Conservation (phyloP, 2,888 invertebrate genomes). For the Caenorhabditis sp. region DNA sequence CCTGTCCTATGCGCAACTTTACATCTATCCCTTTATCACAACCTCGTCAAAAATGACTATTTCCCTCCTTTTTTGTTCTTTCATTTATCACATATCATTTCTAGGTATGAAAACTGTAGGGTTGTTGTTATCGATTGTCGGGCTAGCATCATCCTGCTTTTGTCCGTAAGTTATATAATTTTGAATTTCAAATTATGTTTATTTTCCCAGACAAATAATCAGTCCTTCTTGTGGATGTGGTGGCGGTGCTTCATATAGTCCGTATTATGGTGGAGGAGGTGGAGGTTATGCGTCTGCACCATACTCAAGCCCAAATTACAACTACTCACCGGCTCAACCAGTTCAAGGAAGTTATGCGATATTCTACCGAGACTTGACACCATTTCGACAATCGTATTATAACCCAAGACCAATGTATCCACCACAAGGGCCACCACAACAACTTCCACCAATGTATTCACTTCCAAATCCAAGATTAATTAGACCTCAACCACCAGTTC, state of each 20-base stretch:
- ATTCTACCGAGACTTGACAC: conserved; percentile 39
- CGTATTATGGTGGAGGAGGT: conserved; percentile 21
- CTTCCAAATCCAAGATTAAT: conserved; percentile 32
- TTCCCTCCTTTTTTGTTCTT: background rate
- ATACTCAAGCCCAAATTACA: background rate
- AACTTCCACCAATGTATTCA: conserved; percentile 32
- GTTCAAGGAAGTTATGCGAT: conserved; percentile 16
- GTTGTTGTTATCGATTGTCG: background rate
- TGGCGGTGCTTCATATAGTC: conserved; percentile 19
- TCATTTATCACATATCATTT: background rate
- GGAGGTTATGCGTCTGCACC: background rate
- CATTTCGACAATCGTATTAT: conserved; percentile 36
- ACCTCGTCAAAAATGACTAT: background rate
- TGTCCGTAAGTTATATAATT: conserved; percentile 26
- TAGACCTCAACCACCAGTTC: conserved; percentile 22
- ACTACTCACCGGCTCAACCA: background rate
- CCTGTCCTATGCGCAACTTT: background rate
- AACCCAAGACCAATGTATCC: conserved; percentile 7
- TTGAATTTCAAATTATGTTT: too few species aligned
- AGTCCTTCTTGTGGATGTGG: conserved; percentile 36
- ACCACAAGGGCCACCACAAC: conserved; percentile 10
- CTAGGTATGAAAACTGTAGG: background rate
- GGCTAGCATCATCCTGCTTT: conserved; percentile 11
- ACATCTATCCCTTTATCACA: background rate
- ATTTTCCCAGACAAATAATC: conserved; percentile 15